These are phyloP conservation scores for Homarus gammarus DNA, from an alignment of 2,888 invertebrate species.

Conservation along the genomic window DNA sequence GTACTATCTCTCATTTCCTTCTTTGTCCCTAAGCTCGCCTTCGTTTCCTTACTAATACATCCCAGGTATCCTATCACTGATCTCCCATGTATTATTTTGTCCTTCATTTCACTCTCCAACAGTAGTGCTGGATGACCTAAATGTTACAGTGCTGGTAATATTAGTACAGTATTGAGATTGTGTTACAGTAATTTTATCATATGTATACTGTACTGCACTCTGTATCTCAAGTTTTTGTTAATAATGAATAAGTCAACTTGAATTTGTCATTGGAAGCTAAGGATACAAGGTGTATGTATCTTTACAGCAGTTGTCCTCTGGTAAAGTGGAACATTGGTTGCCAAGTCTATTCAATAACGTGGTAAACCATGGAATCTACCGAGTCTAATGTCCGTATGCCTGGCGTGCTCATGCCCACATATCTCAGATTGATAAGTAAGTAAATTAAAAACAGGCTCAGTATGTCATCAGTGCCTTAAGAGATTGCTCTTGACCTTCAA, in stretches of 20 bases:
- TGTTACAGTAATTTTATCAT: no score
- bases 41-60: no score
- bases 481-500: background rate
- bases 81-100: no score
- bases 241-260: background rate
- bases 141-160: no score
- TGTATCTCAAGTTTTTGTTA: background rate
- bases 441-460: background rate
- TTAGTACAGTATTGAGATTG: no score
- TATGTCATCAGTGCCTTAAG: background rate
- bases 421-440: conserved; percentile 47
- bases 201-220: no score
- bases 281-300: conserved; percentile 7
- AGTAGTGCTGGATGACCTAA: no score
- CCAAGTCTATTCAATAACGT: background rate
- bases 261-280: background rate
- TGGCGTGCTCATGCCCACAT: conserved; percentile 53
- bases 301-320: conserved; percentile 29
- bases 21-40: no score
- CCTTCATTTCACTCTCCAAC: no score
- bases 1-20: no score
- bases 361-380: conserved; percentile 32
- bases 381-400: conserved; percentile 45
- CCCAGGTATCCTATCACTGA: no score
- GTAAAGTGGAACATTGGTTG: conserved; percentile 14